Percentiles rank a stretch among this genome's conserved stretches.
These are phyloP conservation scores for Mimumesa dahlbomi DNA, from an alignment of 2,888 invertebrate species.

Conservation along the genomic window DNA sequence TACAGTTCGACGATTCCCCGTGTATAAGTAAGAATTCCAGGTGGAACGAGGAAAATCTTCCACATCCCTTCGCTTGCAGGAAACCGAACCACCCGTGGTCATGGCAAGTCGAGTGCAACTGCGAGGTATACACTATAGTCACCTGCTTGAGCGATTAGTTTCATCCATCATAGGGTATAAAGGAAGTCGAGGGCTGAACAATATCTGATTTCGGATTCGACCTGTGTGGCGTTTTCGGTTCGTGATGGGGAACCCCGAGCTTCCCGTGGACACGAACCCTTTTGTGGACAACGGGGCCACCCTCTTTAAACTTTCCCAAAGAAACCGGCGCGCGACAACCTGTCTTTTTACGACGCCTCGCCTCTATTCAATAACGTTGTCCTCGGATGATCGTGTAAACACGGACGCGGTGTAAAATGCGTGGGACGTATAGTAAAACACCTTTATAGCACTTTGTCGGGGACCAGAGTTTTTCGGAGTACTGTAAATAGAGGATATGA, in stretches of 20 bases:
- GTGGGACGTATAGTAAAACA: slow-evolving; percentile 44
- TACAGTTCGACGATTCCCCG: no score
- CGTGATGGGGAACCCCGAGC: slow-evolving; percentile 19
- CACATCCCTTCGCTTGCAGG: slow-evolving; percentile 3
- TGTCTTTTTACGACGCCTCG: slow-evolving; percentile 51
- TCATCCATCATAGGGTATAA: slow-evolving; percentile 68
- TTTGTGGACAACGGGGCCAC: slow-evolving; percentile 39
- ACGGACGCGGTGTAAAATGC: slow-evolving; percentile 27
- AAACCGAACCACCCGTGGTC: slow-evolving; percentile 56
- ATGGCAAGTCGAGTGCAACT: slow-evolving; percentile 36
- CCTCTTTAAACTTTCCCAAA: slow-evolving; percentile 17
- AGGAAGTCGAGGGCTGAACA: slow-evolving; percentile 53
- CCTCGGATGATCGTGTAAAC: slow-evolving; percentile 57
- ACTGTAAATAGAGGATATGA: no score
- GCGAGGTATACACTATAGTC: slow-evolving; percentile 36
- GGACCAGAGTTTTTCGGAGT: no score
- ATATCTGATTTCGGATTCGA: slow-evolving; percentile 67
- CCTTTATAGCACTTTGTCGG: slow-evolving; percentile 32
- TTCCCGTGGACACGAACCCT: slow-evolving; percentile 45
- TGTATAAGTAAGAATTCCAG: no score
- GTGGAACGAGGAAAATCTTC: background rate
- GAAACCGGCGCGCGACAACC: slow-evolving; percentile 54
- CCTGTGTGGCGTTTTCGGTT: slow-evolving; percentile 66
- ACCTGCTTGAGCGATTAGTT: slow-evolving; percentile 71
- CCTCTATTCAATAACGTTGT: slow-evolving; percentile 52